Conservation (phyloP, 2,888 invertebrate genomes). For the Caenorhabditis wallacei region DNA sequence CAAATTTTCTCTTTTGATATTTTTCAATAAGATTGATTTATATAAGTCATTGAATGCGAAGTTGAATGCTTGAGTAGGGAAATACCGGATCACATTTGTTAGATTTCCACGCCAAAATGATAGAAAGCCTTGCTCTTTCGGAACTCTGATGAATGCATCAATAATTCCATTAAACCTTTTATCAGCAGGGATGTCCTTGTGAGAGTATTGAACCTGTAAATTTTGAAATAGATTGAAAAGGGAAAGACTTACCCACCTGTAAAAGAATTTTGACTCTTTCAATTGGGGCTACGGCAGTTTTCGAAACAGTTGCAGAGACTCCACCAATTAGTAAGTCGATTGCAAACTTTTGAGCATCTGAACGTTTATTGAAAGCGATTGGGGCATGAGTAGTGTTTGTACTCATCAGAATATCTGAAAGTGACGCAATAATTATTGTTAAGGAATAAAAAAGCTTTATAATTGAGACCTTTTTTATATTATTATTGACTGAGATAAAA, state of each 20-base stretch:
- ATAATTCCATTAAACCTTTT: slow-evolving; percentile 73
- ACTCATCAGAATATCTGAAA: slow-evolving; percentile 27
- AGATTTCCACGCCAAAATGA: slow-evolving; percentile 77
- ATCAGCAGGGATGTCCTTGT: slow-evolving; percentile 71
- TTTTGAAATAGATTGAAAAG: too few species aligned
- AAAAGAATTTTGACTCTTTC: slow-evolving; percentile 75
- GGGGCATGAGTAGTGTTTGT: slow-evolving; percentile 43
- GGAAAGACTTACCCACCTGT: slow-evolving; percentile 56
- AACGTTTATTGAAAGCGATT: slow-evolving; percentile 20
- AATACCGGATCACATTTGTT: slow-evolving; percentile 74
- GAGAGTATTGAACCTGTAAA: slow-evolving; percentile 78
- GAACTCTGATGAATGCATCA: slow-evolving; percentile 73
- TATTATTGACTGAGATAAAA: too few species aligned
- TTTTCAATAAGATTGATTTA: slow-evolving; percentile 68
- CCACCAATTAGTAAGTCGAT: slow-evolving; percentile 72
- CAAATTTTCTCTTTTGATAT: slow-evolving; percentile 68
- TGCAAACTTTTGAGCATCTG: slow-evolving; percentile 69
- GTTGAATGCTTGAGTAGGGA: slow-evolving; percentile 76
- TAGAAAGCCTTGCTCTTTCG: slow-evolving; percentile 73
- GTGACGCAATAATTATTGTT: slow-evolving; percentile 50
- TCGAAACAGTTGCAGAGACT: slow-evolving; percentile 73
- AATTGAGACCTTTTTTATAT: too few species aligned
- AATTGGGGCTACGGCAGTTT: slow-evolving; percentile 76
- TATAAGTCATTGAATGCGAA: slow-evolving; percentile 78
- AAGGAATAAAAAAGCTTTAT: neutral